Evolutionary conservation across 2,113 vertebrate genomes (phyloP).

Genomic region (Edolisoma coerulescens): DNA sequence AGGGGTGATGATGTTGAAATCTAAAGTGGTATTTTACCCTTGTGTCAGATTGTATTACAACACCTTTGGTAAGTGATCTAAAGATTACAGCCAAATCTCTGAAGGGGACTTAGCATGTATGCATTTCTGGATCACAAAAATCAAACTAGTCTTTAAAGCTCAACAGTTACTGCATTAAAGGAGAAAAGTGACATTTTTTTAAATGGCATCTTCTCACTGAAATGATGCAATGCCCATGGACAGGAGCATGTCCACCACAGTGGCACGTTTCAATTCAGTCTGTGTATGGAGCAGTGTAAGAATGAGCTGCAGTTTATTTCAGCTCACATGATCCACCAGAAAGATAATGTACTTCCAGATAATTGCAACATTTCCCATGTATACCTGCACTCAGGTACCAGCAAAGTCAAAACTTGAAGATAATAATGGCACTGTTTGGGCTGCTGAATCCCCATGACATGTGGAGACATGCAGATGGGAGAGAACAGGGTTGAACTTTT

Average conservation of each 20-base stretch:
- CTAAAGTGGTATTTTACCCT: neutral
- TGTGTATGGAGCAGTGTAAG: neutral
- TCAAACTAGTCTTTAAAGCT: neutral
- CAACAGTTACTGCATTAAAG: neutral
- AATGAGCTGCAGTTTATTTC: neutral
- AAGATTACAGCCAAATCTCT: neutral
- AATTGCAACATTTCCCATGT: neutral
- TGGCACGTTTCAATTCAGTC: neutral
- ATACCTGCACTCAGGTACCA: neutral
- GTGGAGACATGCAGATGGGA: neutral
- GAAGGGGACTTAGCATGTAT: neutral
- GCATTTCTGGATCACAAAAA: neutral
- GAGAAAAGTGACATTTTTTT: neutral
- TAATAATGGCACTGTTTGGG: neutral
- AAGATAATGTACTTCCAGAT: neutral
- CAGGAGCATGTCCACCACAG: neutral
- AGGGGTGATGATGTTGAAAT: neutral
- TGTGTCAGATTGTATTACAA: neutral
- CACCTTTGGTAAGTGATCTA: neutral
- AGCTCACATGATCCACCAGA: neutral
- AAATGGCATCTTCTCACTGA: neutral
- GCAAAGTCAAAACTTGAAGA: constrained; percentile 6
- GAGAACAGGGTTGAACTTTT: neutral
- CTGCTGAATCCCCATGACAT: neutral
- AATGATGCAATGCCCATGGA: neutral